Base-by-base conservation (phyloP, 2,113 vertebrate species). In the Phainopepla nitens region DNA sequence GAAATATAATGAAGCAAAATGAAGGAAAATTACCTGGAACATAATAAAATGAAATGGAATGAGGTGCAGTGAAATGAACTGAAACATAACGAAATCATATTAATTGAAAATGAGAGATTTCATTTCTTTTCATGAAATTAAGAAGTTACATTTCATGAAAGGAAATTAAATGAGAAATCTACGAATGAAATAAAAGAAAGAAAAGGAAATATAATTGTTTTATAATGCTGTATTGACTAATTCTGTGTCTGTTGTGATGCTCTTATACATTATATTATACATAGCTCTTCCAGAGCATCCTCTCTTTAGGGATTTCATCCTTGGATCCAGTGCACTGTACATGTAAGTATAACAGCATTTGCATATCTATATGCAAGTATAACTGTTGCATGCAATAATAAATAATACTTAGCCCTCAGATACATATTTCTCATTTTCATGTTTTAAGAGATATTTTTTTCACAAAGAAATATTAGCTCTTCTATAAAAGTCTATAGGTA, bases 291-390 rank as follows among this genome's bases (percentile, higher is more conserved):
- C 36, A 11, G 15, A 69, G n/a, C 70, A 53, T 68, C 91, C 47
- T 92, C 50, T 84, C 44, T 82, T 64, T 64, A 98, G 98, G 77
- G 88, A 99, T 11, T 99, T 99, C 23, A 29, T 99, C 75, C 82
- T 99, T 6, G 98, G 99, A 80, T 97, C 98, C 62, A 96, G 95
- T 42, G 96, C 98, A 29, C 72, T 98, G 2, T 99, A 99, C 86
- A 87, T 99, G 99, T 99, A 91, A 98, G 98, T 98, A 36, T 42
- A 73, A 44, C 13, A 87, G 28, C 25, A 44, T 22, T 65, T 57
- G 10, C 41, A 47, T 13, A 82, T 50, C 17, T 42, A 41, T n/a
- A 41, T 58, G 24, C 12, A n/a, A 69, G 15, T 41, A 23, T 23
- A 75, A 54, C 29, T 64, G 31, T 25, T 70, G 41, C 19, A 41